Evolutionary conservation across 2,888 invertebrate genomes (phyloP), one percentile per base, ranked within the genome.

Genomic region (Polia nebulosa): DNA sequence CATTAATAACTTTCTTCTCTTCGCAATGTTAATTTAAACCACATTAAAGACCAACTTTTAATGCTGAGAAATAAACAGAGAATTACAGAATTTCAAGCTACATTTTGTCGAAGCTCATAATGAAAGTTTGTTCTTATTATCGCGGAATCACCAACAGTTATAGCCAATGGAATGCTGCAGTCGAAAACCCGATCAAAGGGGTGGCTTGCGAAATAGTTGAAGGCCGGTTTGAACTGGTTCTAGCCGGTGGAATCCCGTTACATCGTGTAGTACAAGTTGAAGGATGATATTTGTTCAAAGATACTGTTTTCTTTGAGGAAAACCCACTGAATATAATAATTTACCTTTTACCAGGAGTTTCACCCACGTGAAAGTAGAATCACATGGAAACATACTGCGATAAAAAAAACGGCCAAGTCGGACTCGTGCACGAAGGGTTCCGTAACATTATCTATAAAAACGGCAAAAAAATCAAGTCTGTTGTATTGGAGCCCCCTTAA

Each of bases 101-200:
- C 78, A 78, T 75, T 75, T 81, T 75, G 71, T 78, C 72, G 77
- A 80, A 84, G 77, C 76, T 80, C 64, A 72, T 69, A 52, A 63
- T 55, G 56, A 74, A 81, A 83, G 70, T 79, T 80, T 67, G 52
- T 53, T 61, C 72, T 79, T 75, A 86, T 83, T 82, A 80, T 72
- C 75, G 56, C 72, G 29, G 51, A 78, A 83, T 81, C 66, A 81
- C 72, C 61, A 78, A 76, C 82, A 85, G 81, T 82, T 88, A 89
- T 86, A 84, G 82, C 87, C 87, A 77, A 83, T 79, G 89, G 90
- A 91, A 92, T 91, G 90, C 84, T 86, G 87, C 90, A 92, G 89
- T 89, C 85, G 87, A 86, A 89, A 90, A 85, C 88, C 85, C 87
- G 90, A 92, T 92, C 92, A 93, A 93, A 93, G 90, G 88, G 83